Evolutionary conservation across 2,797 vertebrate genomes (phyloP).

Genomic region (Amphiprion clarkii): DNA sequence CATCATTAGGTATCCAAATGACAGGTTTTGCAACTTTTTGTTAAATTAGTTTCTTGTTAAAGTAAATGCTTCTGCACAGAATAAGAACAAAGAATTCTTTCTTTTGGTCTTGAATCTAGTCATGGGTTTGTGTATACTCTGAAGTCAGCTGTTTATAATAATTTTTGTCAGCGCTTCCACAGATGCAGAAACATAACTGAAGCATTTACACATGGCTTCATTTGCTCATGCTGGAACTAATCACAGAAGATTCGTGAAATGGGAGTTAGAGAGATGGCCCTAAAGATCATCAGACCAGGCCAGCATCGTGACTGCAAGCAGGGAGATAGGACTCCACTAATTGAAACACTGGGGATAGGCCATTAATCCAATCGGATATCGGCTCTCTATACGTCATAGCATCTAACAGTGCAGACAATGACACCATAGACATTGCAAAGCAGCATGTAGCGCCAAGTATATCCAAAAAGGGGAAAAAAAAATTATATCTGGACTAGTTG

Average conservation of each 20-base stretch:
- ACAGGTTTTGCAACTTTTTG: not conserved
- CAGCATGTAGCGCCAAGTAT: not conserved
- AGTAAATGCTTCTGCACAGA: not conserved
- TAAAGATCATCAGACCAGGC: slow-evolving; percentile 61
- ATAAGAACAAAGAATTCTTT: slow-evolving; percentile 47
- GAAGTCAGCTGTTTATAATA: slow-evolving; percentile 47
- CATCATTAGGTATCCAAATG: not conserved
- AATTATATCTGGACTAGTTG: not conserved
- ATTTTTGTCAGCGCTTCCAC: slow-evolving; percentile 13
- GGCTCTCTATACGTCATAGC: slow-evolving; percentile 33
- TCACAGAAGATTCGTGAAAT: slow-evolving; percentile 42
- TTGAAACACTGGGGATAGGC: slow-evolving; percentile 35
- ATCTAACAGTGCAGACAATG: slow-evolving; percentile 5
- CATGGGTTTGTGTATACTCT: slow-evolving; percentile 45
- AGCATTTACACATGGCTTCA: slow-evolving; percentile 13
- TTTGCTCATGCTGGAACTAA: slow-evolving; percentile 33
- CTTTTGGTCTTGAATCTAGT: slow-evolving; percentile 23
- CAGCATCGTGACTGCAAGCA: slow-evolving; percentile 30
- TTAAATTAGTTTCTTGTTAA: not conserved
- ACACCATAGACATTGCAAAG: slow-evolving; percentile 9
- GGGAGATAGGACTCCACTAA: slow-evolving; percentile 25
- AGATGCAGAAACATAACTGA: not conserved
- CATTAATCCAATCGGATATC: slow-evolving; percentile 54
- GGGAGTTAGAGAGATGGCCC: slow-evolving; percentile 21
- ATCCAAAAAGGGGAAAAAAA: not conserved